Evolutionary conservation across 2,113 vertebrate genomes (phyloP).

Genomic region (Toxotes chatareus): DNA sequence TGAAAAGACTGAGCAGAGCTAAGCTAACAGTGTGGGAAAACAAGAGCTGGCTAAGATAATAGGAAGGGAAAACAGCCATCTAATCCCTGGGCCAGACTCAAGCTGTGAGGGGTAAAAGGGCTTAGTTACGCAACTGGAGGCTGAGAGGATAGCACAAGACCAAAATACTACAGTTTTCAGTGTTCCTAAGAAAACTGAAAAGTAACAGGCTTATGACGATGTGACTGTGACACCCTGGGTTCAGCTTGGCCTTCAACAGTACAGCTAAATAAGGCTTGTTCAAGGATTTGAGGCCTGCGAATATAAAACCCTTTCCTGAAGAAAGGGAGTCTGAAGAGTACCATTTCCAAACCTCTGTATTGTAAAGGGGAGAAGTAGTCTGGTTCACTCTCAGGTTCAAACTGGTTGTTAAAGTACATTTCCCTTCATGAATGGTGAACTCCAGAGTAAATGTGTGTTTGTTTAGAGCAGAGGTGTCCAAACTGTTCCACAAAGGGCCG

Average conservation of each 20-base stretch:
- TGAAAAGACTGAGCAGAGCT: conserved; percentile 22
- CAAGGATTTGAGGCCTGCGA: conserved; percentile 37
- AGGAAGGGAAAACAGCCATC: conserved; percentile 74
- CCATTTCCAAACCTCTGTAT: not conserved
- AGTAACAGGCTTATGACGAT: conserved; percentile 59
- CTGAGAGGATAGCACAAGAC: conserved; percentile 58
- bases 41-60: conserved; percentile 70
- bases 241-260: not conserved
- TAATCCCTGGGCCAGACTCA: conserved; percentile 80
- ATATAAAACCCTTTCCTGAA: conserved; percentile 33
- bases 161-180: conserved; percentile 64
- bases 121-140: conserved; percentile 76
- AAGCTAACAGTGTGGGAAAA: conserved; percentile 72
- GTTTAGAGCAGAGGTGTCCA: conserved; percentile 1
- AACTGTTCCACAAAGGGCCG: too few species aligned
- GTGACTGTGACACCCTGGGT: conserved; percentile 17
- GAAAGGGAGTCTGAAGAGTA: not conserved
- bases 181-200: conserved; percentile 63
- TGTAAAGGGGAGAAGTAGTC: not conserved
- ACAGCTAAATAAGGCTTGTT: conserved; percentile 37
- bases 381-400: conserved; percentile 2
- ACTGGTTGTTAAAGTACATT: conserved; percentile 1
- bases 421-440: not conserved
- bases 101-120: conserved; percentile 75
- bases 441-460: not conserved